Base-by-base conservation (phyloP, 1,140 invertebrate genomes). In the Andrena cerasifolii region DNA sequence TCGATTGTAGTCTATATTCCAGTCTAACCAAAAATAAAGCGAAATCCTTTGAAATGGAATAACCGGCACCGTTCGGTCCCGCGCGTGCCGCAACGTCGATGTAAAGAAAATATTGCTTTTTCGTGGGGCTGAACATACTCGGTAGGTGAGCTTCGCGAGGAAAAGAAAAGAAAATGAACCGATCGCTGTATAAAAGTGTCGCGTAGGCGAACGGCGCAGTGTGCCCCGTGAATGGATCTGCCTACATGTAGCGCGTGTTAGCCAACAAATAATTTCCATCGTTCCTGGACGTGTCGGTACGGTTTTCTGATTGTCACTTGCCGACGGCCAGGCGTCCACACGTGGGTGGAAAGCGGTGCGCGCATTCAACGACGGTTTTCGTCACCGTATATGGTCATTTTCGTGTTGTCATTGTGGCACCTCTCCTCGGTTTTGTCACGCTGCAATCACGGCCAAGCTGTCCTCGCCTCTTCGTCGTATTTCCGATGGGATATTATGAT, bases 321-420 rank as follows among this genome's bases (percentile, higher is more conserved):
- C 40, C n/a, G 66, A 54, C 28, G 58, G 53, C 63, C 24, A 66
- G 40, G 36, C 70, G 58, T 54, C 21, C 12, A 33, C 81, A 87
- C 74, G 85, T 87, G 81, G 85, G 86, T 82, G 85, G 83, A 80
- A 79, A 83, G 63, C 77, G 56, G 79, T 80, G 66, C 76, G 80
- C 68, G 78, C 66, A 77, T 85, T 71, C 76, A 86, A 78, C 81
- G 62, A 53, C 78, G 65, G 54, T 72, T 85, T 82, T 72, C 79
- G 62, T 76, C 58, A 49, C 84, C 83, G 66, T 85, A 85, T 85
- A 85, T 70, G 83, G 83, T 71, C 70, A 82, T 79, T 85, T 81
- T 82, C 67, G 40, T 49, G 36, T 72, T 68, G 54, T 78, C 56
- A 63, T 24, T 49, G n/a, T 61, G 24, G 54, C 45, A 56, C 18